Evolutionary conservation across 92 coral and sea anemone species (phyloP), one percentile per base, ranked within the genome.

Genomic region (Galaxea fascicularis): DNA sequence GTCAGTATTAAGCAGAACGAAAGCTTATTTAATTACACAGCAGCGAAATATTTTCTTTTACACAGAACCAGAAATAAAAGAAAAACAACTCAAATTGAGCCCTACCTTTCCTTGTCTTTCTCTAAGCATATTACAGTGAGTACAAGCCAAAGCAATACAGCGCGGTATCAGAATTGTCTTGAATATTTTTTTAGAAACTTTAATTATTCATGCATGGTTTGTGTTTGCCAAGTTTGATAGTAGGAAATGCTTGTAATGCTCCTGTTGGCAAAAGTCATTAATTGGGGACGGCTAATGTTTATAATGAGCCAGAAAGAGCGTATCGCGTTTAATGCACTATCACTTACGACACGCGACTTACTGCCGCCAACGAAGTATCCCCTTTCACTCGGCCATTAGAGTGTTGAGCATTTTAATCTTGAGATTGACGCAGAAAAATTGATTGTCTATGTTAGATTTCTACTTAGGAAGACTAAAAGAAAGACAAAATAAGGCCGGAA

Each of bases 121-220:
- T n/a, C 58, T 3, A 53, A 15, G 17, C 3, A 18, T n/a, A n/a
- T n/a, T n/a, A n/a, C n/a, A 13, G 12, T 53, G 58, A 53, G 10
- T 4, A 13, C 58, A 4, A 13, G 15, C 58, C 6, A 18, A 53
- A 24, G 35, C 10, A 22, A 63, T 27, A 24, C 13, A 59, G 4
- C 4, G 65, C 65, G n/a, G n/a, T n/a, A n/a, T n/a, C n/a, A 20
- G 1, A 20, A 6, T 20, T 63, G 10, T 28, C 1, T 65, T 11
- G 9, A 28, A 65, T 28, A 26, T 74, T 74, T 18, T 4, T 0
- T 53, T 27, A 0, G 29, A 24, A 25, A 6, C 20, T 18, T 58
- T 3, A 58, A 76, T 76, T 31, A 76, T 76, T 57, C n/a, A 76
- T 57, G 49, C n/a, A 76, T 57, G 49, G 8, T 3, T 16, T 29